Evolutionary conservation across 2,113 vertebrate genomes (phyloP).

Genomic region (Coregonus clupeaformis): DNA sequence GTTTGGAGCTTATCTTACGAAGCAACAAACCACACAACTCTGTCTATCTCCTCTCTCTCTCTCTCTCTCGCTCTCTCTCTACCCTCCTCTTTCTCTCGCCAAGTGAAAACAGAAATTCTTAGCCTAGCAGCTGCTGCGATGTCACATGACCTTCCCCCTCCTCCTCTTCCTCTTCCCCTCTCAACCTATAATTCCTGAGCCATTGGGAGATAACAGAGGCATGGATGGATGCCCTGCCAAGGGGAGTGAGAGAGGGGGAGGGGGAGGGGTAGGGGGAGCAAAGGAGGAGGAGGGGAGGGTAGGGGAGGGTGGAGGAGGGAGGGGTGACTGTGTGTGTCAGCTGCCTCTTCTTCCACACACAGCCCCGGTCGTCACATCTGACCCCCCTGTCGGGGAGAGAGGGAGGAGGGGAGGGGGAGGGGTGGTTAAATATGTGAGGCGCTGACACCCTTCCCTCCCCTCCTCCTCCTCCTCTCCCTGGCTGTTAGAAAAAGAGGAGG

Average conservation of each 20-base stretch:
- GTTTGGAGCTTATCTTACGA: slow-evolving; percentile 78
- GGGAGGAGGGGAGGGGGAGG: slow-evolving; percentile 16
- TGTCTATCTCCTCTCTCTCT: slow-evolving; percentile 28
- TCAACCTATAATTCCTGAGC: slow-evolving; percentile 71
- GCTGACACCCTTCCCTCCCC: slow-evolving; percentile 27
- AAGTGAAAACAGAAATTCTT: slow-evolving; percentile 74
- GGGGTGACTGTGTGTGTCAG: slow-evolving; percentile 31
- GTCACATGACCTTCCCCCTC: slow-evolving; percentile 61
- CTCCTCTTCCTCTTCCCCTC: slow-evolving; percentile 56
- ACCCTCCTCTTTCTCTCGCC: slow-evolving; percentile 50
- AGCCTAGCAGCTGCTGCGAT: slow-evolving; percentile 76
- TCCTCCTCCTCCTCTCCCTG: neutral
- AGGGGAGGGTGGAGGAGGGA: neutral
- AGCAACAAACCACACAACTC: slow-evolving; percentile 71
- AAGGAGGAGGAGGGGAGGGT: slow-evolving; percentile 3
- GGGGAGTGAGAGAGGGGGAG: slow-evolving; percentile 32
- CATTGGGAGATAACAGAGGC: slow-evolving; percentile 73
- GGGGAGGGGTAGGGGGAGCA: too few relatives aligned
- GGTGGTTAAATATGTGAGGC: slow-evolving; percentile 41
- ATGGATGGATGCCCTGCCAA: slow-evolving; percentile 59
- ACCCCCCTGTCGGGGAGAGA: slow-evolving; percentile 57
- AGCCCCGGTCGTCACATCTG: slow-evolving; percentile 63
- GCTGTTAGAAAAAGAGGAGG: slow-evolving; percentile 23
- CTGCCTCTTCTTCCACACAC: slow-evolving; percentile 33
- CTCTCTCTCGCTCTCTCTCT: slow-evolving; percentile 55